phyloP scores from a whole-genome alignment of 2,113 vertebrate genomes.

The Psilopogon haemacephalus region DNA sequence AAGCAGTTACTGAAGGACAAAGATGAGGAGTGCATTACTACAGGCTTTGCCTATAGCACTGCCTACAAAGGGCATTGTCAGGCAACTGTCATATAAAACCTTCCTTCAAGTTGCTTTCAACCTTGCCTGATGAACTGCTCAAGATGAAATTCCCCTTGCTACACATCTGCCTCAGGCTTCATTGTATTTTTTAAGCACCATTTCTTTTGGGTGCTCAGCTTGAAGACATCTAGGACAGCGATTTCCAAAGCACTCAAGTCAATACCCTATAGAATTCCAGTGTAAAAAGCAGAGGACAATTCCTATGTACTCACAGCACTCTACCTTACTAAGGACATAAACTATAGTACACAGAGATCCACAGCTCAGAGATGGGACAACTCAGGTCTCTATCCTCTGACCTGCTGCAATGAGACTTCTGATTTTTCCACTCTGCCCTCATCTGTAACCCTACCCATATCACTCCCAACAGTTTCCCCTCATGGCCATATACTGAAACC shows the following conservation, averaged over 20 bases:
- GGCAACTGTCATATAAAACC: not conserved
- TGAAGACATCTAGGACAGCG: not conserved
- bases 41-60: not conserved
- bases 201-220: not conserved
- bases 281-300: not conserved
- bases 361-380: not conserved
- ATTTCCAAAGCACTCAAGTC: not conserved
- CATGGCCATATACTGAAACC: not conserved
- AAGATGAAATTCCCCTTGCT: not conserved
- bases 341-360: not conserved
- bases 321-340: not conserved
- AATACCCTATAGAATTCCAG: not conserved
- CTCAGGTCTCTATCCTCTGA: not conserved
- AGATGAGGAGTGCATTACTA: not conserved
- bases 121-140: not conserved
- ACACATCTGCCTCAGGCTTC: accelerated
- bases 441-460: not conserved
- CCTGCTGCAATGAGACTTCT: not conserved
- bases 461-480: not conserved
- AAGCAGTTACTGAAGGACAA: not conserved
- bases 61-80: not conserved
- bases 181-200: not conserved
- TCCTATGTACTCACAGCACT: not conserved
- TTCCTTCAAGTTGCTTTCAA: not conserved
- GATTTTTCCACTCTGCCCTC: not conserved